Conservation (phyloP, 2,797 vertebrate genomes). For the Hypotaenidia okinawae region DNA sequence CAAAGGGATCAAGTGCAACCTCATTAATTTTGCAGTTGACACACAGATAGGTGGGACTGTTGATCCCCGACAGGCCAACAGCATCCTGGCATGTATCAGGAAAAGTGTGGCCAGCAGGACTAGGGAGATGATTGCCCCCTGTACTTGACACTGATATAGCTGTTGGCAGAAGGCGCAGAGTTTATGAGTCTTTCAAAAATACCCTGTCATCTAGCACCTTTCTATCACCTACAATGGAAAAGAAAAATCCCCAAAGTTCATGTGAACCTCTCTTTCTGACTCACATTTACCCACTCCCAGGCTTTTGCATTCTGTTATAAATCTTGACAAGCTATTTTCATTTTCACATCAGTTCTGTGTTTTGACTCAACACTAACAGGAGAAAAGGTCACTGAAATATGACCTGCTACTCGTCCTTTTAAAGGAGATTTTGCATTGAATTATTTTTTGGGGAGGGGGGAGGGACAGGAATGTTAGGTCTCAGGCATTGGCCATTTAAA, state of each 20-base stretch:
- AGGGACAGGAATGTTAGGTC: not conserved
- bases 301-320: not conserved
- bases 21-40: no score
- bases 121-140: no score
- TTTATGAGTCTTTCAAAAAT: not conserved
- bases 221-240: not conserved
- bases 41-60: no score
- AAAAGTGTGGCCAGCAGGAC: no score
- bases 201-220: not conserved
- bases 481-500: not conserved
- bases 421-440: not conserved
- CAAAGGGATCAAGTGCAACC: no score
- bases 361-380: constrained; percentile 39
- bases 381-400: constrained; percentile 18
- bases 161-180: not conserved
- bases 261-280: constrained; percentile 20
- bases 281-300: not conserved
- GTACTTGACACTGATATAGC: no score
- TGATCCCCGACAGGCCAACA: no score
- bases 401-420: not conserved
- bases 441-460: not conserved
- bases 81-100: no score
- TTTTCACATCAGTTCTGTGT: constrained; percentile 14
- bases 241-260: not conserved
- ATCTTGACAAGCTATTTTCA: constrained; percentile 9